Base-by-base conservation (phyloP, 2,888 invertebrate species). In the Branchellion lobata region DNA sequence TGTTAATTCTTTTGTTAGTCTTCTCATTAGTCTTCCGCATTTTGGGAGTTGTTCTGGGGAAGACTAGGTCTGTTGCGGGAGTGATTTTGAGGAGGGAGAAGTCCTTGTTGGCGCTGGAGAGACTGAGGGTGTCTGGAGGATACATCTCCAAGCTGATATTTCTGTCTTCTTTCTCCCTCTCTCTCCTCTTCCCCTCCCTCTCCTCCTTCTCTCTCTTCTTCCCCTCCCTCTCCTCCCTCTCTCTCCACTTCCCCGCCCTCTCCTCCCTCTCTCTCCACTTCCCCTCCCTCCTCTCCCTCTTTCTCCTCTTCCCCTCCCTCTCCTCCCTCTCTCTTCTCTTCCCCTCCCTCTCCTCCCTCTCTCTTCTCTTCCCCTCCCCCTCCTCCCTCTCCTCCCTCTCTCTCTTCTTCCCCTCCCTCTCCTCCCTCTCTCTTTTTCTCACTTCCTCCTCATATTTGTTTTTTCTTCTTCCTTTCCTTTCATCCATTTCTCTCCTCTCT, bases 341-440 rank as follows among this genome's bases (percentile, higher is more conserved):
- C 24, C 24, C 31, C 72, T 72, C 0, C 2, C 40, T 34, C 33
- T 31, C 5, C 71, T 71, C 71, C 8, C 36, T 36, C 71, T 71
- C 18, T 18, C 24, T 1, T 1, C n/a, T 24, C 34, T 34, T 36
- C 34, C 36, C 34, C 18, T 11, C 18, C 34, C n/a, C 18, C 21
- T 21, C 18, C 53, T 21, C 14, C 18, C 18, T 14, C 53, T 53
- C 18, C 14, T 21, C 18, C n/a, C n/a, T 2, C 31, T 24, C 36
- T 72, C 1, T 27, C 36, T 21, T 71, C 71, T n/a, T 71, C 71
- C 71, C 36, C 71, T 1, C 36, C 14, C 71, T 71, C 71, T 36
- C 40, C 36, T n/a, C n/a, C n/a, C n/a, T n/a, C n/a, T n/a, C n/a
- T n/a, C n/a, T n/a, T n/a, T n/a, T n/a, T n/a, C n/a, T n/a, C n/a